Conservation (phyloP, 2,113 vertebrate species). For the Eira barbara region DNA sequence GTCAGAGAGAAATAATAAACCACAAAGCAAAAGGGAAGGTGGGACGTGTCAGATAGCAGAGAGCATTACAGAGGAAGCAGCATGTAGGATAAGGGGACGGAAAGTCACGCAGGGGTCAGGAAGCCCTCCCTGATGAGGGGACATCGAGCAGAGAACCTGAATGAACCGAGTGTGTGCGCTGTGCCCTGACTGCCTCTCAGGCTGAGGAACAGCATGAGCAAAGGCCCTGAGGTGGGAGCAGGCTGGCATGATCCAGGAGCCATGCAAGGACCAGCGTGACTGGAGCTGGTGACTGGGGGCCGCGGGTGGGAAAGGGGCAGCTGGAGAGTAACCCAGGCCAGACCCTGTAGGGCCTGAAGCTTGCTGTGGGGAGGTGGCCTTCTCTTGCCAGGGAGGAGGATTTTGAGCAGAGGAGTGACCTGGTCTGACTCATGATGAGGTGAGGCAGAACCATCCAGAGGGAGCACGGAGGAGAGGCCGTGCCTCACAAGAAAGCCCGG, state of each 20-base stretch:
- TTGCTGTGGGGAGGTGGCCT: neutral
- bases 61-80: neutral
- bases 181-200: neutral
- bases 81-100: neutral
- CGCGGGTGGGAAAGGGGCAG: neutral
- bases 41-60: neutral
- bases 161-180: rapidly evolving
- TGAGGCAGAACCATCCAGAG: neutral
- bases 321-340: neutral
- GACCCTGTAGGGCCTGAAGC: neutral
- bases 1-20: neutral
- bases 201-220: neutral
- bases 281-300: rapidly evolving
- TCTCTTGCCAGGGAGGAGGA: neutral
- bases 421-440: neutral
- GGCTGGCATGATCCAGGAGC: neutral
- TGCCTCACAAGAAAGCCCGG: neutral
- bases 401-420: neutral
- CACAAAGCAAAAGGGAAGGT: neutral
- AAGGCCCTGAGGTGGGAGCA: neutral
- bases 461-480: rapidly evolving
- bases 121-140: neutral
- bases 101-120: neutral
- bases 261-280: neutral
- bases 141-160: neutral